Evolutionary conservation across 2,797 vertebrate genomes (phyloP), one percentile per base, ranked within the genome.

Genomic region (Falco cherrug): DNA sequence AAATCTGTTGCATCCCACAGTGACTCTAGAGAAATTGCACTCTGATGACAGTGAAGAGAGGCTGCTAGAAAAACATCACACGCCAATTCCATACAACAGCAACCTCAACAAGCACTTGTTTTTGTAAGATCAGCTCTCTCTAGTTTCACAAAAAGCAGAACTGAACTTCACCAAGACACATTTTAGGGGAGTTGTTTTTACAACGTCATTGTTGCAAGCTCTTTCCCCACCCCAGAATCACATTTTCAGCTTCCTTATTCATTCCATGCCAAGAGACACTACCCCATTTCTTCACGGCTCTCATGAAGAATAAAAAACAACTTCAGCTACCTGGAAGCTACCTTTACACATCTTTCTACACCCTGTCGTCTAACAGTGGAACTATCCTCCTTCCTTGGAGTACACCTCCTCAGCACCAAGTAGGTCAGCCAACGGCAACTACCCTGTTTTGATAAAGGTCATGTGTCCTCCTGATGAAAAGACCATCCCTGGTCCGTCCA

Each of bases 1-100:
- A 98, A 98, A 93, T 97, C 97, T 98, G 94, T 94, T 97, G 87
- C 90, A 93, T 97, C 96, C 96, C 96, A 98, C 92, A 93, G 96
- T 8, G 75, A 97, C 88, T 96, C 87, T 92, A 75, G 88, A 97
- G 92, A 97, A 97, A 94, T 95, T 97, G 91, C 89, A 92, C 92
- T 96, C 95, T 84, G 95, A 96, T 95, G 95, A 97, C 95, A 96
- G 96, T 92, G 95, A 97, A 86, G 96, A 95, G 87, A 95, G 95
- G 91, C 85, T 97, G 94, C 88, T 86, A 89, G 84, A 95, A 98
- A 98, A 95, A 95, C 90, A 96, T 95, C 92, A 92, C 69, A 96
- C 51, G 29, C 84, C 88, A 92, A 39, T 94, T 95, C 73, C 79
- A 80, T 93, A 92, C 60, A 84, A 83, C 87, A 90, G 79, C 77